A percentile compares a stretch with the other conserved stretches of the same genome.
These are phyloP conservation scores for Alentia gelatinosa DNA, from an alignment of 2,888 invertebrate species.

Conservation along the genomic window DNA sequence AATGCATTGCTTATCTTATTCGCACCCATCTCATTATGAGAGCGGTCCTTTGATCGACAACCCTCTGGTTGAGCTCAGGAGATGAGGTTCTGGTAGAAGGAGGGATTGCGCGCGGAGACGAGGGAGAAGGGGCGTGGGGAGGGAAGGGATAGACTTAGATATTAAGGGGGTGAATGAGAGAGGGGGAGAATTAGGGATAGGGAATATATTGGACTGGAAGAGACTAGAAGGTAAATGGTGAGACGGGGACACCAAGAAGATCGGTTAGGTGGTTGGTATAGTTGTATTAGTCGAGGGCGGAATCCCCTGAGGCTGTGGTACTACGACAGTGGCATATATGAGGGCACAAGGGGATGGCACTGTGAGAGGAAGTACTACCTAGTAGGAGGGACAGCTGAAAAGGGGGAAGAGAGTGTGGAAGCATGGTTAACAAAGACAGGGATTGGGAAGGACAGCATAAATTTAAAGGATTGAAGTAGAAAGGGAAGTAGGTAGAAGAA, in stretches of 20 bases:
- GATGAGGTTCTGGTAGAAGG: neutral
- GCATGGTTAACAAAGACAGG: neutral
- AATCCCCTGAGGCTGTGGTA: too few relatives aligned
- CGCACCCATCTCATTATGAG: conserved; percentile 38
- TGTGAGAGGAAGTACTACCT: too few relatives aligned
- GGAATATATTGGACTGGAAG: neutral
- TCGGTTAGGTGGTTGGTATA: too few relatives aligned
- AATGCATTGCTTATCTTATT: conserved; percentile 50
- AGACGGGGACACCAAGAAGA: too few relatives aligned
- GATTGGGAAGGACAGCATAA: too few relatives aligned
- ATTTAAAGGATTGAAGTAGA: too few relatives aligned
- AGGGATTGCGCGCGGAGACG: neutral
- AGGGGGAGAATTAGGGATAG: neutral
- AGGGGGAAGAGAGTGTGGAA: neutral
- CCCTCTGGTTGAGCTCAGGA: neutral
- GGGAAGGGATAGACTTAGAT: too few relatives aligned
- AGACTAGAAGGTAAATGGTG: neutral
- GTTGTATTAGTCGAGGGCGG: too few relatives aligned
- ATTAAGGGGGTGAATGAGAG: neutral
- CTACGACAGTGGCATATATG: too few relatives aligned
- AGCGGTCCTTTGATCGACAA: neutral
- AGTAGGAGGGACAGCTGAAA: too few relatives aligned
- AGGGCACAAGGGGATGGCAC: too few relatives aligned
- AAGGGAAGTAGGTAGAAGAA: too few relatives aligned
- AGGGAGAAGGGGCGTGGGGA: neutral